Evolutionary conservation across 2,888 invertebrate species (phyloP), one percentile per base, ranked within the genome.

Genomic region (Chrysodeixis includens): DNA sequence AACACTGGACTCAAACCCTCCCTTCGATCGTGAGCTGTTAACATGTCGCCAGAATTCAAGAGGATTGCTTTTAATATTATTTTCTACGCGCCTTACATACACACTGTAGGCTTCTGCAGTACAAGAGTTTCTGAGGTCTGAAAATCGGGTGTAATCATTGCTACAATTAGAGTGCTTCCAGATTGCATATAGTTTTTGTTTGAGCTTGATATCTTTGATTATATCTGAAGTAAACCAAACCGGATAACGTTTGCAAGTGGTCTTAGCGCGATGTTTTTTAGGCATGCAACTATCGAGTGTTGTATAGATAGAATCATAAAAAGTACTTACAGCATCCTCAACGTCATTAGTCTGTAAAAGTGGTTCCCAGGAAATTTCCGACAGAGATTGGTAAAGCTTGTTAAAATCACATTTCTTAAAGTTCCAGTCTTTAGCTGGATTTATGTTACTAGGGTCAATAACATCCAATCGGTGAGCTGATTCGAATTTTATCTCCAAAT

Each of bases 11-110:
- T 60, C 53, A 16, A 60, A 60, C 14, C 60, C 60, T 1, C 60
- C 60, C 35, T 60, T 60, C 5, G 53, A 53, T 20, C 60, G 22
- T 30, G 53, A 53, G 9, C 40, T 40, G 16, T 12, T 26, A 4
- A 60, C 40, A 5, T 60, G 59, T 52, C 51, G 40, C 52, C 58
- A 58, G 30, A 58, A 58, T 22, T 51, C 49, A 18, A 51, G 51
- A 18, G 56, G 56, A 35, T 56, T 56, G 40, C 26, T n/a, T 44
- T 35, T 56, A n/a, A 56, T 40, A 12, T 56, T 56, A 44, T 44
- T 40, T 16, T 56, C 56, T 8, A 44, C 44, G 0, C n/a, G 14
- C 4, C 8, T 26, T 40, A 56, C 26, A 22, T 56, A 56, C 16
- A 44, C 1, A 4, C 14, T 7, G 10, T 56, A 56, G 4, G 56